Evolutionary conservation across 92 coral and sea anemone genomes (phyloP), one percentile per base, ranked within the genome.

Genomic region (Heliopora coerulea): DNA sequence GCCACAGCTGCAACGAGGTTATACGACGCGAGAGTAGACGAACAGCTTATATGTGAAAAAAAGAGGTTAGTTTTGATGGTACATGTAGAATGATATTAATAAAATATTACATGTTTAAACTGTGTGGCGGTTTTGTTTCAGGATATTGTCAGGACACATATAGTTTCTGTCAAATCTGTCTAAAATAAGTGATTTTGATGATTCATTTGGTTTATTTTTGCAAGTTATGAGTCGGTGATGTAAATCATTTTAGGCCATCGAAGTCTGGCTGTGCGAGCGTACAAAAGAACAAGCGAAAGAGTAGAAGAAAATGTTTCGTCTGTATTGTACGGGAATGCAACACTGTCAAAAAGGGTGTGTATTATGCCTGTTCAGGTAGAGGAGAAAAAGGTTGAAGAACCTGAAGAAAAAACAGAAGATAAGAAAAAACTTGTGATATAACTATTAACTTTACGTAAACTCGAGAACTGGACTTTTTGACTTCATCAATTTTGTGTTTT

Each of bases 181-280:
- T 37, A 37, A 37, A 37, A 37, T 37, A 4, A 37, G 52, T 46
- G 52, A 46, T 8, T 46, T 8, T 15, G 52, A 8, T 15, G n/a
- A 8, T 8, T 15, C 15, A 15, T 46, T 46, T 46, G 52, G 15
- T 46, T 46, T 46, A 15, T 15, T 15, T 2, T 8, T n/a, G 11
- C 6, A 37, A 37, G 6, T 37, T 37, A 37, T 37, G 11, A 37
- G 12, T 46, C n/a, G 15, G 14, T 56, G 8, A 56, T 56, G 61
- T 4, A 3, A 56, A 3, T 56, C 29, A 18, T 39, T 20, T 76
- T 32, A 76, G 81, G 81, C 57, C 73, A 76, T 46, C 24, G 81
- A 46, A 76, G 81, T 59, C 52, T 40, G 28, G 81, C 81, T 52
- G 67, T 65, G 21, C 42, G 76, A 54, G 69, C 75, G 13, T 78